These are phyloP conservation scores for Tragelaphus eurycerus DNA, from an alignment of 2,797 vertebrate species.

Conservation along the genomic window DNA sequence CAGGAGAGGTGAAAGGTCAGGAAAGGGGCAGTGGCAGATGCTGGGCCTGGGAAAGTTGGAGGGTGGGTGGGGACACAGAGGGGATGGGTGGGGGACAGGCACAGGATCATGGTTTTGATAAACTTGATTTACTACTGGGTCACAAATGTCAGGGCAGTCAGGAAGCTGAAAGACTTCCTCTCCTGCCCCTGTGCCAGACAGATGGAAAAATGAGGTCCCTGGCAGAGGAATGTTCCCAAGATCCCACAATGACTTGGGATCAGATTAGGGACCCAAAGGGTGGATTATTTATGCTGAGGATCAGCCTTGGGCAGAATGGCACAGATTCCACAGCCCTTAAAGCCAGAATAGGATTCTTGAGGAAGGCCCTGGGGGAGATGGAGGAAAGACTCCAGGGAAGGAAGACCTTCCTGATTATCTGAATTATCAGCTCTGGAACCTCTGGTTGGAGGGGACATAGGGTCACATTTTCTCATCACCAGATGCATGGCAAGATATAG, in stretches of 20 bases:
- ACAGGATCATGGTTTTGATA: not conserved
- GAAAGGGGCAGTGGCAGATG: not conserved
- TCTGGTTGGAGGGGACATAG: not conserved
- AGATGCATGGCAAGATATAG: not conserved
- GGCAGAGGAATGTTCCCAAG: not conserved
- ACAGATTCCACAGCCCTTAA: not conserved
- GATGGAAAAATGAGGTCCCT: not conserved
- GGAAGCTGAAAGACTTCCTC: not conserved
- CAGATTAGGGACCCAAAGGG: not conserved
- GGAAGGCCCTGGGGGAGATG: not conserved
- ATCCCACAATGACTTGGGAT: not conserved
- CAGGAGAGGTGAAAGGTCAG: not conserved
- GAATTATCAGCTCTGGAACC: not conserved
- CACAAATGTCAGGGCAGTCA: not conserved
- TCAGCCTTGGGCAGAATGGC: not conserved
- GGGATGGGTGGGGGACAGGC: not conserved
- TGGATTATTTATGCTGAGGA: not conserved
- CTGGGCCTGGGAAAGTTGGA: not conserved
- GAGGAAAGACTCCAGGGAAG: not conserved
- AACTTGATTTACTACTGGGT: not conserved
- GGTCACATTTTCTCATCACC: not conserved
- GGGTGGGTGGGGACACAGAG: not conserved
- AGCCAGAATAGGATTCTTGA: not conserved
- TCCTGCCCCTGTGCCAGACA: not conserved
- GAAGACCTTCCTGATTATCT: not conserved